These are phyloP conservation scores for Philhelius pedissequus DNA, from an alignment of 2,888 invertebrate genomes.

Conservation along the genomic window DNA sequence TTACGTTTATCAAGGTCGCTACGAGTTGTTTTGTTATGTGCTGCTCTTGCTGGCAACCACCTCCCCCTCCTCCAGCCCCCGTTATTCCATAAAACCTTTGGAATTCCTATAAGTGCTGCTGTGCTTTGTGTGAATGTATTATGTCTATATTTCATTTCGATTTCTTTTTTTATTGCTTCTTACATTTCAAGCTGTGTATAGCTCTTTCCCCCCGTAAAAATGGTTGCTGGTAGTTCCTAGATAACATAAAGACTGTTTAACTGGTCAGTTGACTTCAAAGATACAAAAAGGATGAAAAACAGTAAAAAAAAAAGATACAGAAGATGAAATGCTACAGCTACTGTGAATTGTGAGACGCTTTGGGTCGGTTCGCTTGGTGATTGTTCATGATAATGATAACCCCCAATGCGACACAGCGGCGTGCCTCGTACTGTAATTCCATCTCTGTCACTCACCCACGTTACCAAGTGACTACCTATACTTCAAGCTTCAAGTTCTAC, in stretches of 20 bases:
- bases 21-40: slow-evolving; percentile 65
- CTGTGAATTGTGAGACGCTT: slow-evolving; percentile 40
- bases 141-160: slow-evolving; percentile 52
- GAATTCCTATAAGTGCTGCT: slow-evolving; percentile 12
- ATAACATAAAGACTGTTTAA: slow-evolving; percentile 57
- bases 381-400: slow-evolving; percentile 44
- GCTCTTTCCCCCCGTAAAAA: not conserved
- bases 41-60: slow-evolving; percentile 3
- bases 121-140: not conserved
- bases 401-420: slow-evolving; percentile 28
- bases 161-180: slow-evolving; percentile 48
- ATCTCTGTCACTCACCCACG: slow-evolving; percentile 48
- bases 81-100: no score
- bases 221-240: slow-evolving; percentile 31
- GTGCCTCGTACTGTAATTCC: slow-evolving; percentile 14
- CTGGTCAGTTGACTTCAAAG: slow-evolving; percentile 62
- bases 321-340: slow-evolving; percentile 8
- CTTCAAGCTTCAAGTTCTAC: not conserved
- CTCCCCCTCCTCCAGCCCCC: slow-evolving; percentile 20
- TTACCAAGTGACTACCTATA: no score
- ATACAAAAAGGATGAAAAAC: slow-evolving; percentile 37
- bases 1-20: slow-evolving; percentile 67
- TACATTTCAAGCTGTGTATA: not conserved
- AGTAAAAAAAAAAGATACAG: not conserved
- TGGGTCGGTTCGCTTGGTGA: slow-evolving; percentile 20